Evolutionary conservation across 2,888 invertebrate genomes (phyloP).

Genomic region (Heliconius ethilla): DNA sequence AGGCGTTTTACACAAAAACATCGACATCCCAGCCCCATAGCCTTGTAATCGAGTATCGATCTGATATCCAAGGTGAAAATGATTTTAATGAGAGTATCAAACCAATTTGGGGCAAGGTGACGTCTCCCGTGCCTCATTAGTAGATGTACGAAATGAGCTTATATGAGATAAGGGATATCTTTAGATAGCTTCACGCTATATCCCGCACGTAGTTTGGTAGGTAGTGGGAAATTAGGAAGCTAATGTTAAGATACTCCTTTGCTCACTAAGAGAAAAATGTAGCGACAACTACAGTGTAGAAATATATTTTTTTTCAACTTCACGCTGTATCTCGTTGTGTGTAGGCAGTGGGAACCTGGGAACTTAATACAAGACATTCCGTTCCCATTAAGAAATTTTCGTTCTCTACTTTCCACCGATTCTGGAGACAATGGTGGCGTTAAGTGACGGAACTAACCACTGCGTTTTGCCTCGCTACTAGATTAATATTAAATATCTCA

Average conservation of each 20-base stretch:
- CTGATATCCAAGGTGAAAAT: conserved; percentile 30
- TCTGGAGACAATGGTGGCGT: no score
- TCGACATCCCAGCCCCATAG: conserved; percentile 1
- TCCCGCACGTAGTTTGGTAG: neutral
- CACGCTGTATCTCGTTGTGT: no score
- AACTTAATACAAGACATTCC: no score
- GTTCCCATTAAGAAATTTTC: no score
- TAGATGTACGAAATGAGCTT: conserved; percentile 10
- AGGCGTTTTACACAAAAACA: neutral
- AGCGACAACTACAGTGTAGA: no score
- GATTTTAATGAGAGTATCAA: conserved; percentile 36
- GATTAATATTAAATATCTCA: no score
- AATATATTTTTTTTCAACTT: no score
- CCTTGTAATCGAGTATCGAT: conserved; percentile 33
- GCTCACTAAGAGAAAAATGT: no score
- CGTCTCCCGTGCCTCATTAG: conserved; percentile 29
- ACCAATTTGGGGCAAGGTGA: conserved; percentile 33
- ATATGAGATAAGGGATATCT: neutral
- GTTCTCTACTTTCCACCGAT: no score
- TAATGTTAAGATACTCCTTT: neutral
- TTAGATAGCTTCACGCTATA: neutral
- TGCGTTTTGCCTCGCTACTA: no score
- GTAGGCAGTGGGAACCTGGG: no score
- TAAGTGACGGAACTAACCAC: no score
- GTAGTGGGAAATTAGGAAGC: neutral